Base-by-base conservation (phyloP, 2,113 vertebrate genomes). In the Seriola rivoliana region DNA sequence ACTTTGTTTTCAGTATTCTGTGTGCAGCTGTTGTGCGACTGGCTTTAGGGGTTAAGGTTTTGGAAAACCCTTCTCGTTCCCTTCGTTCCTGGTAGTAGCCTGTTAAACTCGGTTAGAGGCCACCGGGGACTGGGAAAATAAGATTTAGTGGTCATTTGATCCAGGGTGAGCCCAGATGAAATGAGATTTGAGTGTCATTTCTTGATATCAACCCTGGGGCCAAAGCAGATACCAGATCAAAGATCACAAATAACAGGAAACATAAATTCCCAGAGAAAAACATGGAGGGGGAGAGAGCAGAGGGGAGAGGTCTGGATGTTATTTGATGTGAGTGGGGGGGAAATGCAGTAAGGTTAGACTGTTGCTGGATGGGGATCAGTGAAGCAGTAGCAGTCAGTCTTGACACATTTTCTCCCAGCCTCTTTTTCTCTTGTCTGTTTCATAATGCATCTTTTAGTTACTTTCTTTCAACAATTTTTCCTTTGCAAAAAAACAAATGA, bases 151-250 rank as follows among this genome's bases (percentile, higher is more conserved):
- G 82, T 57, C 81, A 82, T 90, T 80, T 82, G 71, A 85, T 73
- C 17, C 29, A 0, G 59, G 77, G 69, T 58, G 77, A 86, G 76
- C 86, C 81, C 64, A 65, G 70, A 60, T 69, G 29, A 90, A 92
- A 93, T 89, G 29, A 59, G 87, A 91, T 92, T 91, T 89, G 54
- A 82, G 71, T 57, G 85, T 80, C 63, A 83, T 85, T 84, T 90
- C 74, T 90, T 74, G 68, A 90, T 91, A 88, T 90, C 50, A 83
- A 72, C 46, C 73, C 75, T 29, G n/a, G 59, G 73, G 79, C 79
- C 60, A 23, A 71, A 69, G 82, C 58, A 87, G 86, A 91, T 89
- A 87, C 81, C 60, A 25, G 84, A 88, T 88, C 74, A 85, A 65
- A 87, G 81, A 80, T 79, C 62, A 66, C 34, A 32, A 79, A 40